Conservation (phyloP, 2,113 vertebrate species). For the Melanerpes aurifrons region DNA sequence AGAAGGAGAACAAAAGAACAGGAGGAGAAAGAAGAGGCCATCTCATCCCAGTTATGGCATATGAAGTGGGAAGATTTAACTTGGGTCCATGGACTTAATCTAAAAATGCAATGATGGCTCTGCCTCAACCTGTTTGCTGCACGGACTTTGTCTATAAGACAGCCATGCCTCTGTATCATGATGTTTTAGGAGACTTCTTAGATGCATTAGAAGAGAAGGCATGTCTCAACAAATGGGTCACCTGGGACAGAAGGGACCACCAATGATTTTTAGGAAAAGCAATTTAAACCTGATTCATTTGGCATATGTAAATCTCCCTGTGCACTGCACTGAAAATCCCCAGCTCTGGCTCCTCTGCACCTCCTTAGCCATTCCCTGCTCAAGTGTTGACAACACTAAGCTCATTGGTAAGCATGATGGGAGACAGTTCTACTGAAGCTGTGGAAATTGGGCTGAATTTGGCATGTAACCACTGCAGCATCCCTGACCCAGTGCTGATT, state of each 20-base stretch:
- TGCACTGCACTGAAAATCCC: not conserved
- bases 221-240: not conserved
- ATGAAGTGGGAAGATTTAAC: not conserved
- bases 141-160: not conserved
- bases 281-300: not conserved
- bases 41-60: constrained; percentile 17
- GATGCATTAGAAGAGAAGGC: not conserved
- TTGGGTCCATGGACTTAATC: not conserved
- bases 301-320: not conserved
- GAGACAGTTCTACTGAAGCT: not conserved
- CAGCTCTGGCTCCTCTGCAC: not conserved
- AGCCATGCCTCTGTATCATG: not conserved
- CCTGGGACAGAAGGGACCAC: not conserved
- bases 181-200: not conserved
- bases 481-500: not conserved
- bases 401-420: rapidly evolving
- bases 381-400: not conserved
- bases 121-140: not conserved
- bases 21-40: not conserved
- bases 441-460: rapidly evolving
- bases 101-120: not conserved
- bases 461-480: not conserved
- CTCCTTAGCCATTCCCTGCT: not conserved
- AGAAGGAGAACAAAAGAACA: constrained; percentile 57
- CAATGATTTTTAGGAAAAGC: not conserved